Evolutionary conservation across 92 coral and sea anemone species (phyloP).

Genomic region (Nematostella vectensis): DNA sequence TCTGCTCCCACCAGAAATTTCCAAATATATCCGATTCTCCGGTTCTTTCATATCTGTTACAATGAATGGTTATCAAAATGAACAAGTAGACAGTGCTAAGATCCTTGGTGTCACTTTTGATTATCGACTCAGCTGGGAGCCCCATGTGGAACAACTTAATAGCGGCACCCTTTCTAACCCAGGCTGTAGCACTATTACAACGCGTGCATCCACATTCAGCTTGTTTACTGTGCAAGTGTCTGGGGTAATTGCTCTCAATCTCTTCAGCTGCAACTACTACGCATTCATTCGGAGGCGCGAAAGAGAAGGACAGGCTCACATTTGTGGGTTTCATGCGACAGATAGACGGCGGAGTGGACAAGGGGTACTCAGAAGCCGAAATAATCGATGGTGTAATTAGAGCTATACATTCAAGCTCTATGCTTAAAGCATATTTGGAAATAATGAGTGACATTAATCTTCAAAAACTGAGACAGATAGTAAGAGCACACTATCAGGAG

Average conservation of each 20-base stretch:
- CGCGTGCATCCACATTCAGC: no score
- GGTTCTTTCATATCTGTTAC: no score
- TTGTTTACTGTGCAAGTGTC: no score
- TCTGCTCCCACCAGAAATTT: no score
- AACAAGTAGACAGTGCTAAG: no score
- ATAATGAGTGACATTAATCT: conserved; percentile 23
- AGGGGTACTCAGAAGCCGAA: conserved; percentile 19
- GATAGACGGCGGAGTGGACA: conserved; percentile 21
- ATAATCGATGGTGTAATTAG: conserved; percentile 27
- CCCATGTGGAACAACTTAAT: no score
- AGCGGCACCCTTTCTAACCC: no score
- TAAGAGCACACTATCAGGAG: conserved; percentile 21
- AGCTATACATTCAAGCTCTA: conserved; percentile 25
- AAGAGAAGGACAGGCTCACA: conserved; percentile 17
- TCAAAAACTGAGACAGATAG: conserved; percentile 20
- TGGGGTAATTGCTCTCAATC: no score
- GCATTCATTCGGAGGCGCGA: conserved; percentile 20
- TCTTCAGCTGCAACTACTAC: no score
- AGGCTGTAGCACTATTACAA: no score
- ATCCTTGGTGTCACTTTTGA: background rate
- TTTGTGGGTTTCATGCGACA: conserved; percentile 29
- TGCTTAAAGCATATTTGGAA: conserved; percentile 24
- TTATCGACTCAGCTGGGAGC: background rate
- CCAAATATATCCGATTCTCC: no score
- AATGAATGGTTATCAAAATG: no score